These are phyloP conservation scores for Sebastes minor DNA, from an alignment of 2,797 vertebrate species.

Conservation along the genomic window DNA sequence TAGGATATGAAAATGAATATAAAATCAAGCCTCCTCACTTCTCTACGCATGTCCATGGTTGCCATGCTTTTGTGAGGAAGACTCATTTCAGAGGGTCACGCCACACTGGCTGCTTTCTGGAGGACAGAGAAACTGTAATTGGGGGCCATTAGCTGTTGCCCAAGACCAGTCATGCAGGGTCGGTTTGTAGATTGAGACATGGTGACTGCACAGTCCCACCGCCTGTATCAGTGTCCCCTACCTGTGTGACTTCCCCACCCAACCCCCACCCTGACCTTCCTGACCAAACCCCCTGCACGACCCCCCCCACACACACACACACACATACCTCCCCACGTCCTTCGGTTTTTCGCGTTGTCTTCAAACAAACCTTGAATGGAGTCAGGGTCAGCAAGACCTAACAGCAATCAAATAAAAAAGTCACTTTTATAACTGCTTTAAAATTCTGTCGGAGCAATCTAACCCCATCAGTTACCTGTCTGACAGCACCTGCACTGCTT, in stretches of 20 bases:
- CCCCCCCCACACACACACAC: slow-evolving; percentile 16
- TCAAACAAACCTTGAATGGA: slow-evolving; percentile 66
- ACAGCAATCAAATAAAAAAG: slow-evolving; percentile 59
- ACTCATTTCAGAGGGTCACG: slow-evolving; percentile 73
- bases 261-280: slow-evolving; percentile 25
- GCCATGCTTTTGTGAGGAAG: slow-evolving; percentile 42
- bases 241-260: slow-evolving; percentile 68
- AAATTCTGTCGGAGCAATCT: slow-evolving; percentile 38
- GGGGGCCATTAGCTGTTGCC: slow-evolving; percentile 76
- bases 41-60: slow-evolving; percentile 10
- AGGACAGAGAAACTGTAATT: slow-evolving; percentile 81
- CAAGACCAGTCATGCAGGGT: slow-evolving; percentile 74
- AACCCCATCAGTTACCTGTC: slow-evolving; percentile 39
- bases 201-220: slow-evolving; percentile 77
- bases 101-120: slow-evolving; percentile 77
- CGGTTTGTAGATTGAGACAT: slow-evolving; percentile 76
- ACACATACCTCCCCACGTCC: not conserved
- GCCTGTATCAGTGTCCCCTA: slow-evolving; percentile 63
- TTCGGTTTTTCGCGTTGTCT: slow-evolving; percentile 35
- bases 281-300: slow-evolving; percentile 31
- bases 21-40: not conserved
- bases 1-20: not conserved
- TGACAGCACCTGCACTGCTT: slow-evolving; percentile 25
- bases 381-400: slow-evolving; percentile 40
- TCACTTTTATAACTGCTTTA: slow-evolving; percentile 71